Evolutionary conservation across 2,113 vertebrate species (phyloP), one percentile per base, ranked within the genome.

Genomic region (Phoxinus phoxinus): DNA sequence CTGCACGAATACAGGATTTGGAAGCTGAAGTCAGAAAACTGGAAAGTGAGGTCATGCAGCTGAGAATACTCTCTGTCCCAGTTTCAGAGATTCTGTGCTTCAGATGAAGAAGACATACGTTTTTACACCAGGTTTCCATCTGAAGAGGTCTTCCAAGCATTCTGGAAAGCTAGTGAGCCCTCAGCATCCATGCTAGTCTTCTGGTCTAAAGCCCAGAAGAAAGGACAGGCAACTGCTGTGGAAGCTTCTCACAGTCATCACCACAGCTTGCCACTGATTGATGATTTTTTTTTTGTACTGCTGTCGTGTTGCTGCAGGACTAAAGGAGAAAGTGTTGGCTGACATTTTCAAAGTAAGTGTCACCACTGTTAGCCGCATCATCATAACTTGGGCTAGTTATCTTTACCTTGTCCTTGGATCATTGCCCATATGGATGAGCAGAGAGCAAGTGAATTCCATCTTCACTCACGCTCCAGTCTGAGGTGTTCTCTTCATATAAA

Each of bases 1-100:
- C 6, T 30, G 63, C 63, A 65, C 5, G 2, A 6, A 65, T 65
- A 65, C 63, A 65, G n/a, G 27, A 65, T 17, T 30, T 65, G 12
- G 63, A 65, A 65, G 63, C 63, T 32, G 61, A 30, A 17, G 61
- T 65, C 61, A 65, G 61, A 63, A 30, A 25, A 65, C 61, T 65
- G 61, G 61, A 65, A 65, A 65, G 25, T 65, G 11, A 13, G 59
- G 10, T 63, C n/a, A 27, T 25, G 11, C 59, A 63, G 59, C 59
- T 63, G 25, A 63, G 25, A 63, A 63, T 13, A 63, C 10, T 63
- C 59, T 63, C 59, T 63, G n/a, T 63, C 59, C 9, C 13, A 65
- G 61, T 65, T 65, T 15, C 25, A 30, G 61, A 65, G 27, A 65
- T 65, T 65, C 27, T 65, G 61, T 17, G 25, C 61, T 32, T 67